These are phyloP conservation scores for Sparus aurata DNA, from an alignment of 2,797 vertebrate species.

Conservation along the genomic window DNA sequence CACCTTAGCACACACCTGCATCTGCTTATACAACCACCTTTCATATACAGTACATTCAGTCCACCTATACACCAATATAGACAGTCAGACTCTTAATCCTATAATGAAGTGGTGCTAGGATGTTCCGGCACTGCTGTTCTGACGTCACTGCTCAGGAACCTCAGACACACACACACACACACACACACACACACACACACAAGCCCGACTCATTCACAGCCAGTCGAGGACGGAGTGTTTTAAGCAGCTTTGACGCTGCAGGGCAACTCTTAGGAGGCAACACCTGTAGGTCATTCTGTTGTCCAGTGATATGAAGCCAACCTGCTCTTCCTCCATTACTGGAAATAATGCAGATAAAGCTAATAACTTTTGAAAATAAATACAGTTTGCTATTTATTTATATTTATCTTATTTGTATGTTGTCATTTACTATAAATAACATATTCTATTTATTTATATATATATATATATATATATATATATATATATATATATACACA, in stretches of 20 bases:
- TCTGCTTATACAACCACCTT: constrained; percentile 26
- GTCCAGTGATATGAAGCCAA: not conserved
- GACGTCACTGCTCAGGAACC: constrained; percentile 63
- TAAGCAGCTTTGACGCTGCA: constrained; percentile 64
- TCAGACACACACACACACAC: constrained; percentile 17
- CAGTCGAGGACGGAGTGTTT: not conserved
- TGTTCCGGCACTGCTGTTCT: constrained; percentile 72
- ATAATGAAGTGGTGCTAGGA: constrained; percentile 78
- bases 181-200: constrained; percentile 10
- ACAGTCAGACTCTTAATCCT: constrained; percentile 71
- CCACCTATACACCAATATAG: constrained; percentile 27
- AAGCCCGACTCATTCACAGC: constrained; percentile 50
- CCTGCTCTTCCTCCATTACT: not conserved
- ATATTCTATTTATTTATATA: too few relatives aligned
- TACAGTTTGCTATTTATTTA: not conserved
- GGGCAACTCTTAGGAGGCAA: constrained; percentile 18
- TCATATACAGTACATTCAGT: not conserved
- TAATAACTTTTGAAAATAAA: not conserved
- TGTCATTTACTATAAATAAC: too few relatives aligned
- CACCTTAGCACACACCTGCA: not conserved
- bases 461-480: too few relatives aligned
- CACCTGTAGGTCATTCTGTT: not conserved
- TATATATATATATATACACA: too few relatives aligned
- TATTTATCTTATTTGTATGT: too few relatives aligned
- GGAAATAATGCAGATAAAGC: not conserved